Evolutionary conservation across 1,140 invertebrate species (phyloP).

Genomic region (Sinonovacula constricta): DNA sequence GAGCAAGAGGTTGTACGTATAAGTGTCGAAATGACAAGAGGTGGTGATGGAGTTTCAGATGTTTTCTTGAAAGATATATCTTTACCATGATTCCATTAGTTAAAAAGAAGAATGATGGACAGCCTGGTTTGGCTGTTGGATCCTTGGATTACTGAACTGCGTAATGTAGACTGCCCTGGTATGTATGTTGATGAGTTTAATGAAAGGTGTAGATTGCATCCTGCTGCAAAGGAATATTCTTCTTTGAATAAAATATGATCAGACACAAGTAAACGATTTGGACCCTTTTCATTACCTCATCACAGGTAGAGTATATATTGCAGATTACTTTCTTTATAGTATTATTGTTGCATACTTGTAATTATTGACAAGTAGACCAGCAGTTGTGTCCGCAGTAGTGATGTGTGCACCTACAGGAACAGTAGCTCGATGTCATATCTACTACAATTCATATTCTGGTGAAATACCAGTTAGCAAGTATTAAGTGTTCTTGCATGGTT

Average conservation of each 20-base stretch:
- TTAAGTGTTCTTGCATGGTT: conserved; percentile 10
- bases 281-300: conserved; percentile 42
- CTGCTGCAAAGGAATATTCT: not conserved
- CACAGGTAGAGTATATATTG: conserved; percentile 44
- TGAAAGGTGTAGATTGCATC: not conserved
- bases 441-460: conserved; percentile 35
- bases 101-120: too few relatives aligned
- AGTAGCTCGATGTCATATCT: conserved; percentile 21
- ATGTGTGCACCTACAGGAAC: conserved; percentile 51
- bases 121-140: too few relatives aligned
- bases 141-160: conserved; percentile 1
- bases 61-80: too few relatives aligned
- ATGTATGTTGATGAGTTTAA: conserved; percentile 46
- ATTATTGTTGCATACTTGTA: conserved; percentile 33
- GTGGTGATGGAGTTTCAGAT: too few relatives aligned
- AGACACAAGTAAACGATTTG: not conserved
- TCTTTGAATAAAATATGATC: conserved; percentile 8
- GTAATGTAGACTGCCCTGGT: conserved; percentile 18
- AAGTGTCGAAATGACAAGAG: too few relatives aligned
- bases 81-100: too few relatives aligned
- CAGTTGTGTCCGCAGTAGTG: conserved; percentile 18
- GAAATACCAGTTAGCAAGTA: conserved; percentile 19
- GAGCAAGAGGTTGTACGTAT: conserved; percentile 25
- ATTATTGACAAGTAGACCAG: not conserved
- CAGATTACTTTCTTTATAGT: conserved; percentile 19